phyloP scores from a whole-genome alignment of 2,888 invertebrate species.

The Morpho helenor region DNA sequence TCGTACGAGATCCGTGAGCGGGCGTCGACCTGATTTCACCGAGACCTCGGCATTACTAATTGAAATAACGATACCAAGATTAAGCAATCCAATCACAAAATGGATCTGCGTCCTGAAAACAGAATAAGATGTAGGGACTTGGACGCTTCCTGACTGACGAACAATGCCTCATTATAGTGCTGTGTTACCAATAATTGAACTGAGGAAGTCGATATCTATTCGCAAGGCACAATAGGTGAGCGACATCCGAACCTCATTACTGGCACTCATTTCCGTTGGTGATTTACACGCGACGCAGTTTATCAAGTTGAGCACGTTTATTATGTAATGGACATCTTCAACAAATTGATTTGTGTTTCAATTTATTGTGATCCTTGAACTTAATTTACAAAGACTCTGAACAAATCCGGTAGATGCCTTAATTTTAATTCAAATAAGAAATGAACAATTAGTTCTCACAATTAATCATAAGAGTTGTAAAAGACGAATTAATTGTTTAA shows the following conservation, averaged over 20 bases:
- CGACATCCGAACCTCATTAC: conserved; percentile 79
- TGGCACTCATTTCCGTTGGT: conserved; percentile 71
- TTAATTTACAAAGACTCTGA: background rate
- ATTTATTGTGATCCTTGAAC: conserved; percentile 6
- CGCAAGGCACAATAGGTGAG: conserved; percentile 77
- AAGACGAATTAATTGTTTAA: too few relatives aligned
- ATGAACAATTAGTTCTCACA: too few relatives aligned
- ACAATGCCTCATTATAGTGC: conserved; percentile 71
- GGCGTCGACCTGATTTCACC: conserved; percentile 49
- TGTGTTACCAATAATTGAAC: conserved; percentile 62
- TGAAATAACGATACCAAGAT: conserved; percentile 23
- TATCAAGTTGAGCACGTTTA: conserved; percentile 46
- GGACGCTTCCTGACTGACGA: conserved; percentile 48
- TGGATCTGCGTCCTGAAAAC: conserved; percentile 52
- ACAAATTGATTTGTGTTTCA: conserved; percentile 18
- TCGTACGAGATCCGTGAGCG: conserved; percentile 53
- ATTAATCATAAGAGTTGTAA: too few relatives aligned
- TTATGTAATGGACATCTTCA: conserved; percentile 30
- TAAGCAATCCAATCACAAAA: conserved; percentile 48
- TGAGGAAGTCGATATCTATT: conserved; percentile 78
- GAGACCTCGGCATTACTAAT: conserved; percentile 22
- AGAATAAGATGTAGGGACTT: conserved; percentile 49
- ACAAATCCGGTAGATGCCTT: background rate
- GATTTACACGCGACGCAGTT: conserved; percentile 62
- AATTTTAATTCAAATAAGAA: too few relatives aligned